Base-by-base conservation (phyloP, 2,888 invertebrate species). In the Diaprepes abbreviatus region DNA sequence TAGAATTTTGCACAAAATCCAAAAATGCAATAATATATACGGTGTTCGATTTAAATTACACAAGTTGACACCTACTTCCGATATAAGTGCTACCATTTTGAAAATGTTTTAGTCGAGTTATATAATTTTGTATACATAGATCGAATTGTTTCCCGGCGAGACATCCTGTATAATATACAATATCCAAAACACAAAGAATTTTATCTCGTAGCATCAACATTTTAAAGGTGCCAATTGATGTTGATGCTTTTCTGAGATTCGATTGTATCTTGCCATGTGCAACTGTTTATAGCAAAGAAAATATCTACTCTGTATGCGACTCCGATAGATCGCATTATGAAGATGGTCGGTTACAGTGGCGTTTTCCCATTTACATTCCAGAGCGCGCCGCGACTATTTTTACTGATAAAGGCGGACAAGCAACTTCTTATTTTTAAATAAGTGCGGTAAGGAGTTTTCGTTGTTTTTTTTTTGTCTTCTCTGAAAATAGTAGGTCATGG, bases 261-360 rank as follows among this genome's bases (percentile, higher is more conserved):
- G 38, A 40, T 63, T 63, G 54, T 63, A 21, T 62, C 38, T 33
- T 45, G 9, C 48, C 2, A 28, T 28, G 48, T 50, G 48, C 48
- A 50, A 50, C 48, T 50, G 48, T 50, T 50, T 50, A 9, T 50
- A 28, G 1, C 24, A 62, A 50, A 54, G 43, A 52, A 63, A 63
- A 52, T 31, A 28, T 28, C 59, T 59, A 59, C 43, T 59, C 59
- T 59, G 59, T 59, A 59, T 59, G 59, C 59, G 45, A 45, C 31
- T 57, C n/a, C 57, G 57, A 57, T 57, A 57, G 57, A 57, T 57
- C 57, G 57, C 57, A 57, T 57, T 57, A 57, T 57, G 57, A 57
- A 57, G 36, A 57, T 57, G 57, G 40, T 40, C 57, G 57, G 28
- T 40, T 24, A 40, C 57, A 21, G 24, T 36, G 21, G 38, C 57